Evolutionary conservation across 1,140 invertebrate species (phyloP), one percentile per base, ranked within the genome.

Genomic region (Drosophila tsacasi): DNA sequence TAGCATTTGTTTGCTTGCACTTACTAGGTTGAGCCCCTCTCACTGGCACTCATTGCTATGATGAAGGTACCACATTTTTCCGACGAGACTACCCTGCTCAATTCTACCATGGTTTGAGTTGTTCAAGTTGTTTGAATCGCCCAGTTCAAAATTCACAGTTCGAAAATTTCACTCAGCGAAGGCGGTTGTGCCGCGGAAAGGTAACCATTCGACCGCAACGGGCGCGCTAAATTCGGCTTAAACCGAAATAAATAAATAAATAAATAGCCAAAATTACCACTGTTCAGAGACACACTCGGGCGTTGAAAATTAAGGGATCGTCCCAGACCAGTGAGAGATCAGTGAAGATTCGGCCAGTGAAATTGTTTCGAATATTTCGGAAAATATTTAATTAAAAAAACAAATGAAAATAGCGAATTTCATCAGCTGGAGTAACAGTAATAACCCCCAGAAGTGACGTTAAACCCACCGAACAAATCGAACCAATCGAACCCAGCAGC

Each of bases 181-280:
- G 30, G 30, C 30, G 30, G 30, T 30, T 30, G 30, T 30, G 8
- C 30, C 30, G 30, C 30, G 30, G 30, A 30, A 30, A 30, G 30
- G 30, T 30, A 30, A 30, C 30, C 81, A 83, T 61, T 83, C 76
- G 71, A 84, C 73, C 67, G 73, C 73, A 78, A 81, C 81, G 71
- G 60, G 67, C 50, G 78, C 74, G 82, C 73, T 74, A 76, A 63
- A 85, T 69, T 85, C 78, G 82, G 68, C 68, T 39, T 6, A 75
- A 85, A 69, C 68, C 61, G 64, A 60, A 85, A 52, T 17, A 52
- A 30, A 50, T 50, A 52, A 52, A 52, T 52, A 52, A 52, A 52
- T 52, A 74, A 59, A 61, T 78, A 65, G 58, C 76, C 52, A 57
- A 55, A 57, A 40, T 64, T 44, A 65, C 46, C 52, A 23, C 32